A percentile compares a stretch with the other conserved stretches of the same genome.
These are phyloP conservation scores for Pristionchus japonicus DNA, from an alignment of 2,888 invertebrate genomes.

Conservation along the genomic window DNA sequence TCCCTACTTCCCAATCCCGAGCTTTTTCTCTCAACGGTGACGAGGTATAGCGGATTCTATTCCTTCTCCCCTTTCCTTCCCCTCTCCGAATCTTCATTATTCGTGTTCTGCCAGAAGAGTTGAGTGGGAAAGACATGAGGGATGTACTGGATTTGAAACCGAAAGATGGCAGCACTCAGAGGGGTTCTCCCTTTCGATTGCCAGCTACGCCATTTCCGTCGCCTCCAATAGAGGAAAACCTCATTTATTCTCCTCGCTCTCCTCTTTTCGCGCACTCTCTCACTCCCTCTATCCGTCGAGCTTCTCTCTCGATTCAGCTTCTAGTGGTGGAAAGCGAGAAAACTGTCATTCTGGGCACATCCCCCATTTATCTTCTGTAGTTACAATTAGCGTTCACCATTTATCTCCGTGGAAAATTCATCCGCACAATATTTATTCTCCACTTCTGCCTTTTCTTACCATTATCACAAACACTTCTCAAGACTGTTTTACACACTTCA, in stretches of 20 bases:
- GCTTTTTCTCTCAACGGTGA: background rate
- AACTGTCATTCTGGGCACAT: background rate
- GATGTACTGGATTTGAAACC: background rate
- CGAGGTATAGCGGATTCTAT: background rate
- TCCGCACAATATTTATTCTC: too few relatives aligned
- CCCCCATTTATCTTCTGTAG: background rate
- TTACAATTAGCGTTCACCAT: too few relatives aligned
- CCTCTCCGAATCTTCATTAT: background rate
- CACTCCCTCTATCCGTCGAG: slow-evolving; percentile 46
- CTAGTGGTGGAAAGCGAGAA: slow-evolving; percentile 39
- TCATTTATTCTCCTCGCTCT: slow-evolving; percentile 26
- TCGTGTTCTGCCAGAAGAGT: background rate
- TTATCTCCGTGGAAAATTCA: too few relatives aligned
- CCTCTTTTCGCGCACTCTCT: slow-evolving; percentile 42
- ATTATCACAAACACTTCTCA: too few relatives aligned
- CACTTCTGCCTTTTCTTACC: background rate
- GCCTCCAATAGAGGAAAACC: slow-evolving; percentile 50
- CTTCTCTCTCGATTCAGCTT: slow-evolving; percentile 40
- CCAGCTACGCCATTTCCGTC: slow-evolving; percentile 31
- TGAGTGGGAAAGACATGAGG: background rate
- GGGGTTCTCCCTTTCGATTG: slow-evolving; percentile 12
- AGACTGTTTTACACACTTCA: too few relatives aligned
- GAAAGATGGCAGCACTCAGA: background rate
- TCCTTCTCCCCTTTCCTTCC: background rate
- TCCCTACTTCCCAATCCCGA: background rate